Conservation (phyloP, 2,797 vertebrate genomes). For the Antrozous pallidus region DNA sequence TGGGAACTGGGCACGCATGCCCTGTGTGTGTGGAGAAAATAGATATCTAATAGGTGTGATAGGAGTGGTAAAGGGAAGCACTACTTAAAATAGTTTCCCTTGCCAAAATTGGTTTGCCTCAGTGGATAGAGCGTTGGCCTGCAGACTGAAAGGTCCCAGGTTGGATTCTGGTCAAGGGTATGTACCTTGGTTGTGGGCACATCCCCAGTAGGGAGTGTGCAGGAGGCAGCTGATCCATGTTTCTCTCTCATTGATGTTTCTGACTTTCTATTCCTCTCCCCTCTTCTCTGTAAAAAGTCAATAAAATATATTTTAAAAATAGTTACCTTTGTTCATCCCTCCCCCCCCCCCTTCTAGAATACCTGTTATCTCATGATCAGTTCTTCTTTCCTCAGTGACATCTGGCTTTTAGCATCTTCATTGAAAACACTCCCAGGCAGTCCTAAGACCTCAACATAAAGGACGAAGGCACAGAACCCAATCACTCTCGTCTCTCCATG, state of each 20-base stretch:
- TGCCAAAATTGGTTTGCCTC: too few species aligned
- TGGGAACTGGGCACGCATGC: background rate
- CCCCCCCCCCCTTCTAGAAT: background rate
- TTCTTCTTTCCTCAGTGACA: background rate
- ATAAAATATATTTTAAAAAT: too few species aligned
- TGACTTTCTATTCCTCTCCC: too few species aligned
- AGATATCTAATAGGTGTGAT: background rate
- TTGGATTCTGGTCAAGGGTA: too few species aligned
- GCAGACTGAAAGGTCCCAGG: too few species aligned
- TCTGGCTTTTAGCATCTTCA: background rate
- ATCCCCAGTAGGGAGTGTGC: too few species aligned
- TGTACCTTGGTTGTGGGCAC: too few species aligned
- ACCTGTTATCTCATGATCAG: background rate
- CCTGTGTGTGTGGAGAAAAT: background rate
- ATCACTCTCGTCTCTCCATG: accelerated
- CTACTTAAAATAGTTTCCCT: background rate
- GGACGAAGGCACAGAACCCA: background rate
- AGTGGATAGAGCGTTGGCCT: too few species aligned
- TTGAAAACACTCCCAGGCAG: background rate
- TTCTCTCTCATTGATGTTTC: too few species aligned
- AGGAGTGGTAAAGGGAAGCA: accelerated
- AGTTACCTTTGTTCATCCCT: too few species aligned
- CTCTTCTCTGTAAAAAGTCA: too few species aligned
- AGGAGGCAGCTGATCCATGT: too few species aligned
- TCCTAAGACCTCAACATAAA: background rate